Evolutionary conservation across 2,113 vertebrate species (phyloP), one percentile per base, ranked within the genome.

Genomic region (Xerus inauris): DNA sequence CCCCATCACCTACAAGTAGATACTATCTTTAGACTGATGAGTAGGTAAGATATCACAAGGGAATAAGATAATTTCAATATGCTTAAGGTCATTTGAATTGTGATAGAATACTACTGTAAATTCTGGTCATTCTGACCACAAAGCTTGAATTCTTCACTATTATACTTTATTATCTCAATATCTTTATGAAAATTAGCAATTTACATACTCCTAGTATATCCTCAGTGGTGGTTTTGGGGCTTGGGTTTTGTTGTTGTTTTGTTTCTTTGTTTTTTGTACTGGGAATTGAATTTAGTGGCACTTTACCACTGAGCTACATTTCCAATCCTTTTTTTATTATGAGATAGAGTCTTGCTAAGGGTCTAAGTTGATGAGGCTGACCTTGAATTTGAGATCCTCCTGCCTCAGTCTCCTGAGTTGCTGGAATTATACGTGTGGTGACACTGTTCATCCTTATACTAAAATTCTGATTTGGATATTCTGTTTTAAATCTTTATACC

Each of bases 21-120:
- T 80, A 26, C 16, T 76, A 71, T 89, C 30, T 86, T 89, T 82
- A 82, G n/a, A 72, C 35, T 93, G 51, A 85, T n/a, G 72, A 92
- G 65, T 85, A 65, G 38, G 17, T 69, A 32, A 81, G 1, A 64
- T 77, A 65, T 42, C 24, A 24, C 40, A 90, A 11, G 65, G 75
- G 94, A 77, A 3, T 82, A 57, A 90, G 93, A 82, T 87, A 47
- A 75, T 49, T 82, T 88, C 62, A 69, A 62, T 91, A 80, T 76
- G 62, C 59, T 30, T 28, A 64, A 89, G 42, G 28, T 79, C 51
- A 73, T 19, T 51, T 67, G 64, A 96, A 38, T 80, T 80, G 5
- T 94, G 71, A 93, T 51, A 80, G 65, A 45, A 67, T 84, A 11
- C 5, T 62, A 3, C 40, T 64, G 20, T 82, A 42, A 91, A 51